Percentiles rank a stretch among this genome's conserved stretches.
Conservation (phyloP, 2,888 invertebrate genomes). For the Andrena marginata region DNA sequence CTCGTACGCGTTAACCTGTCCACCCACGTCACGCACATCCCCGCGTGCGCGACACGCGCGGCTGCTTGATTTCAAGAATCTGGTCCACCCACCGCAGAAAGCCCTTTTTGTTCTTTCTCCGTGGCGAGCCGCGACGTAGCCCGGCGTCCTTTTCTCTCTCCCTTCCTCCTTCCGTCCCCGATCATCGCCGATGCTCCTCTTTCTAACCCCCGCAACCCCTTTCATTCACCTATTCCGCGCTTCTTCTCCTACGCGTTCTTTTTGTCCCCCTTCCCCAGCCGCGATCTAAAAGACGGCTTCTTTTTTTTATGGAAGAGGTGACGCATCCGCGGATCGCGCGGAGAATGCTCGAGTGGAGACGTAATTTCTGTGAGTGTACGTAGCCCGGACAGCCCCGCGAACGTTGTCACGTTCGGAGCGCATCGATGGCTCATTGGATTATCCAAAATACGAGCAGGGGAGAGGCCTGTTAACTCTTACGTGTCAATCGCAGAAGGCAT, state of each 20-base stretch:
- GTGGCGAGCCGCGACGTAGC: slow-evolving; percentile 57
- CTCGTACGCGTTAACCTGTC: slow-evolving; percentile 80
- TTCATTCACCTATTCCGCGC: not conserved
- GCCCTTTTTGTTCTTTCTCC: slow-evolving; percentile 63
- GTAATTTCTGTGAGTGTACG: slow-evolving; percentile 28
- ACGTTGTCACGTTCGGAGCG: not conserved
- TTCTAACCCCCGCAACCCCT: not conserved
- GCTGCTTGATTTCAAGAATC: slow-evolving; percentile 65
- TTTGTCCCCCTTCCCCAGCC: not conserved
- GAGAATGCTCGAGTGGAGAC: not conserved
- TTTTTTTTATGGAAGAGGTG: slow-evolving; percentile 19
- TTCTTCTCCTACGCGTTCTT: no score
- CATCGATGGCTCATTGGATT: slow-evolving; percentile 43
- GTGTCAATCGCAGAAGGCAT: slow-evolving; percentile 83
- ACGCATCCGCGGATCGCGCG: slow-evolving; percentile 17
- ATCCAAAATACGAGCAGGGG: slow-evolving; percentile 50
- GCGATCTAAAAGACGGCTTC: not conserved
- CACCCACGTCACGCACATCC: slow-evolving; percentile 79
- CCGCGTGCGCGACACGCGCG: slow-evolving; percentile 44
- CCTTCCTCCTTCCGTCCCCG: not conserved
- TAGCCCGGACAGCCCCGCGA: not conserved
- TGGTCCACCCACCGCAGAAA: slow-evolving; percentile 57
- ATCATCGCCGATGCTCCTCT: slow-evolving; percentile 20
- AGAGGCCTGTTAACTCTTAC: slow-evolving; percentile 72
- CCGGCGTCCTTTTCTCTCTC: slow-evolving; percentile 20